Percentiles rank a stretch among this genome's conserved stretches.
Evolutionary conservation across 2,888 invertebrate genomes (phyloP).

Genomic region (Andrena camellia): DNA sequence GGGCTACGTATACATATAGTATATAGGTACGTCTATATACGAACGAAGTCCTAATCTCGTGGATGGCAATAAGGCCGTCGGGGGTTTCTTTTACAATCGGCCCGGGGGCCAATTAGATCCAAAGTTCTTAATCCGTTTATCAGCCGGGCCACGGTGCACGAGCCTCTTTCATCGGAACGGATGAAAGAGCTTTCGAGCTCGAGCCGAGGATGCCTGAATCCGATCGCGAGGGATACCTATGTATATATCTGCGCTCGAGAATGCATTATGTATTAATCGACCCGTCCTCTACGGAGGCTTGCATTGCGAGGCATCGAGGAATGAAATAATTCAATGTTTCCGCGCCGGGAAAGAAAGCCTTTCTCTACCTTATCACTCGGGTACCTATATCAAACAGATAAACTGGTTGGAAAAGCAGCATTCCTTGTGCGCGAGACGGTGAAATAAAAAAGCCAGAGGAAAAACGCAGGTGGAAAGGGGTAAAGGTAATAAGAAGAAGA

Average conservation of each 20-base stretch:
- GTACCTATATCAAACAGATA: too few relatives aligned
- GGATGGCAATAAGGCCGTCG: slow-evolving; percentile 61
- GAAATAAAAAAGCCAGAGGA: not conserved
- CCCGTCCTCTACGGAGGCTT: slow-evolving; percentile 7
- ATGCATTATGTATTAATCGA: slow-evolving; percentile 40
- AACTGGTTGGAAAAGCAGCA: not conserved
- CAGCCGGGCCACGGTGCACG: slow-evolving; percentile 64
- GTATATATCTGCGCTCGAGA: slow-evolving; percentile 6
- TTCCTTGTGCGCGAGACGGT: not conserved
- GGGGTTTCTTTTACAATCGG: slow-evolving; percentile 72
- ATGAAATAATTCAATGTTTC: not conserved
- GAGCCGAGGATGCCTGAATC: slow-evolving; percentile 34
- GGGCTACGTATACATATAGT: slow-evolving; percentile 33
- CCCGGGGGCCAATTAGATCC: slow-evolving; percentile 70
- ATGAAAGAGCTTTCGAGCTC: slow-evolving; percentile 54
- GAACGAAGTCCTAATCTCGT: slow-evolving; percentile 69
- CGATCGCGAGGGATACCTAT: slow-evolving; percentile 39
- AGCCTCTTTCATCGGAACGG: slow-evolving; percentile 61
- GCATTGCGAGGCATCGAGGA: slow-evolving; percentile 3
- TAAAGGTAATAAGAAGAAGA: slow-evolving; percentile 8
- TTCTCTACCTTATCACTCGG: too few relatives aligned
- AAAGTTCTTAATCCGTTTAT: slow-evolving; percentile 75
- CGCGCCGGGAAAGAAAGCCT: not conserved
- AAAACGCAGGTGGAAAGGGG: too few relatives aligned
- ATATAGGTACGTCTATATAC: slow-evolving; percentile 24